Base-by-base conservation (phyloP, 2,797 vertebrate species). In the Acipenser ruthenus region DNA sequence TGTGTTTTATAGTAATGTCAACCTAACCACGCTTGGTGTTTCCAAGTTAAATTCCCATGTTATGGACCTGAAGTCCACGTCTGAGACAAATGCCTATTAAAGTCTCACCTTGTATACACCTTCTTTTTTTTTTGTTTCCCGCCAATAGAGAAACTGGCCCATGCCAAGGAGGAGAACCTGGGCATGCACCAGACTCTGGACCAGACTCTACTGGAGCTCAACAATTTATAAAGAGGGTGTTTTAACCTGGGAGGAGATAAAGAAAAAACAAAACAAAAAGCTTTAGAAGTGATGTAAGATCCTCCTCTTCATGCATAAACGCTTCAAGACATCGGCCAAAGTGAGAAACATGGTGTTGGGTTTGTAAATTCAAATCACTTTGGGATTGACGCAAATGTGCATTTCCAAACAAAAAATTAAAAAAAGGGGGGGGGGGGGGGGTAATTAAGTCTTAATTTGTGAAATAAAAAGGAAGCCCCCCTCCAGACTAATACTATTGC, bases 101-200 rank as follows among this genome's bases (percentile, higher is more conserved):
- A 12, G 50, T 13, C 52, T 83, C 15, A 79, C 63, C 13, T 51
- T n/a, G 4, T 8, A 53, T 9, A 61, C 53, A 10, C 68, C 68
- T 53, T 64, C 15, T 62, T 55, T 72, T 66, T 71, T 65, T 62
- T 67, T 81, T 65, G 73, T 60, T 79, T 80, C 71, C 74, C 49
- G 66, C 74, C 79, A 83, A 67, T 89, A 99, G 96, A 99, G 83
- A 96, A 88, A 84, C 87, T 99, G 85, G 87, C 94, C 75, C 89
- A 89, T 64, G 96, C 96, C 84, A 96, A 98, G 89, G 96, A 98
- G 66, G 96, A 98, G 77, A 97, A 96, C n/a, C 86, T 99, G 84
- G 91, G 89, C 70, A 96, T 99, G 79, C 94, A 99, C 77, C 94
- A 97, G 84, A 93, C 94, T 70, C 82, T 99, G 85, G 95, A 99